A percentile compares a stretch with the other conserved stretches of the same genome.
These are phyloP conservation scores for Calidris pygmaea DNA, from an alignment of 2,113 vertebrate genomes.

Conservation along the genomic window DNA sequence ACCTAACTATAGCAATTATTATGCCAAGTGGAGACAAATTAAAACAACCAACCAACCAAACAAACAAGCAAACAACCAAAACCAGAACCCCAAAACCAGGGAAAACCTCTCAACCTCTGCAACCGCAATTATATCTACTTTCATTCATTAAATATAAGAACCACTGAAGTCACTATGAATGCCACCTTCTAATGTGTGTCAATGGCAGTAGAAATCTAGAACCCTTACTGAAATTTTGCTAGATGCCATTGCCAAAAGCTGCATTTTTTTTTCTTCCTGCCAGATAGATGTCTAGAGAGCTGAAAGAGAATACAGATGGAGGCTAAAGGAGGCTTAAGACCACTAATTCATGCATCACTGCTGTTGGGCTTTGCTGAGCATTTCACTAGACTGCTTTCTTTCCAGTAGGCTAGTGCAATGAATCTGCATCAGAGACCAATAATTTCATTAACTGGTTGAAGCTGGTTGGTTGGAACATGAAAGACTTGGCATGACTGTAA, in stretches of 20 bases:
- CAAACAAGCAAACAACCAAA: neutral
- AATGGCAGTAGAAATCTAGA: neutral
- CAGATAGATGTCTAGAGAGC: neutral
- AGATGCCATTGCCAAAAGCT: neutral
- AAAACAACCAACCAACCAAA: neutral
- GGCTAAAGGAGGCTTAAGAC: conserved; percentile 10
- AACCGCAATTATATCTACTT: neutral
- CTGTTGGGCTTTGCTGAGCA: neutral
- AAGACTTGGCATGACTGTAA: neutral
- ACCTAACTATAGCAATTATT: neutral
- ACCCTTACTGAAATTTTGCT: neutral
- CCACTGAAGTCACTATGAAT: neutral
- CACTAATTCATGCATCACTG: neutral
- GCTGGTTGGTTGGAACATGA: neutral
- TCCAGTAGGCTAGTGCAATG: neutral
- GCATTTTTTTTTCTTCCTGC: neutral
- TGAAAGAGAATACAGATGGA: neutral
- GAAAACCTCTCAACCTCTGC: neutral
- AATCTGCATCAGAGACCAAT: conserved; percentile 2
- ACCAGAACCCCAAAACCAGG: neutral
- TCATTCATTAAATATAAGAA: neutral
- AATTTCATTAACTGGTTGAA: conserved; percentile 24
- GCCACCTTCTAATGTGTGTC: neutral
- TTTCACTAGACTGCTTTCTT: neutral
- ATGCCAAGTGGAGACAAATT: neutral